Evolutionary conservation across 2,113 vertebrate genomes (phyloP), one percentile per base, ranked within the genome.

Genomic region (Nettapus auritus): DNA sequence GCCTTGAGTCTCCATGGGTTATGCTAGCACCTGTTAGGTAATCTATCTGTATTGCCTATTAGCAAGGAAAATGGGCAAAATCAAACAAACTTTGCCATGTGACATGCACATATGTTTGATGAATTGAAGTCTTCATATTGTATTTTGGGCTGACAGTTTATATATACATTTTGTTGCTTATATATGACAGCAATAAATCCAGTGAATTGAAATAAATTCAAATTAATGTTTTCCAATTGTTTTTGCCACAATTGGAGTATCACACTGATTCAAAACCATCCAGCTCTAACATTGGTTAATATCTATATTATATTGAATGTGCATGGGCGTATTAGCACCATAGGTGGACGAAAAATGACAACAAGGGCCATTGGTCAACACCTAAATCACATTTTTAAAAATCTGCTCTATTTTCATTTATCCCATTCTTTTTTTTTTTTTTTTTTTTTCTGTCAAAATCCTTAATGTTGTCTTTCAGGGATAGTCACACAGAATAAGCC

Each of bases 341-440:
- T 92, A 91, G 11, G 34, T 26, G 69, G 74, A 92, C 93, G 36
- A 88, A 86, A 93, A 95, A 88, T 79, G n/a, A 70, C 42, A 63
- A 19, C 28, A 53, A 74, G 88, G 4, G 6, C 9, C 11, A 73
- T 62, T 78, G 81, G 70, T 44, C 62, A 94, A 70, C 10, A 92
- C 3, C 42, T 77, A 83, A 56, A 90, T 67, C 73, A 48, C n/a
- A 75, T 55, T 70, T 88, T 36, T 34, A 76, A 71, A 90, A 88
- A 70, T 59, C 4, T 76, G 4, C 20, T 66, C 19, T 69, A 17
- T 82, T 94, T 86, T 92, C 53, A 87, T 86, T 79, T 64, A 66
- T 70, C 4, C 6, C 19, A 40, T 86, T 90, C 20, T 52, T 89
- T 93, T 93, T 12, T n/a, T 4, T 67, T 52, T 89, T 91, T 93